Conservation (phyloP, 1,140 invertebrate species). For the Pachyrhynchus sulphureomaculatus region DNA sequence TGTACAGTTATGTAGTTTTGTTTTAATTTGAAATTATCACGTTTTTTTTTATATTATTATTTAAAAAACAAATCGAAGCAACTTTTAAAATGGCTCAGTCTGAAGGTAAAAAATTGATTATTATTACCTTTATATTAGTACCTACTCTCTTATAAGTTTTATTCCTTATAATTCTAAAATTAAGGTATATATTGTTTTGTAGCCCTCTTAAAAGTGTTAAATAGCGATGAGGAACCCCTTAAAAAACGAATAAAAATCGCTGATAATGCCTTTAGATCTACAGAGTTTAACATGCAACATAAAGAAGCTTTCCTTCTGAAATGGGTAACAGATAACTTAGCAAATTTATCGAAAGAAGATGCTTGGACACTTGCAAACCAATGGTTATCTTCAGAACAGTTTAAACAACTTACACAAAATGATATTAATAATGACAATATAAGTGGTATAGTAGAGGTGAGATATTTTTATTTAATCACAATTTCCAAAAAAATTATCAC, state of each 20-base stretch:
- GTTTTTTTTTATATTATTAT: no score
- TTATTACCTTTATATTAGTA: no score
- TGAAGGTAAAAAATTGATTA: conserved; percentile 14
- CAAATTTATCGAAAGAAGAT: background rate
- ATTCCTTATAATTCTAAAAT: no score
- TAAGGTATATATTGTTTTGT: no score
- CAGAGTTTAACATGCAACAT: conserved; percentile 29
- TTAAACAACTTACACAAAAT: conserved; percentile 32
- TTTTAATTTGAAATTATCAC: no score
- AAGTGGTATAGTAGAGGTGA: conserved; percentile 25
- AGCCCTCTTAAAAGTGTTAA: conserved; percentile 36
- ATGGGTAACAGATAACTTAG: conserved; percentile 31
- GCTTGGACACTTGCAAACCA: conserved; percentile 21
- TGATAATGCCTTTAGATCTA: conserved; percentile 37
- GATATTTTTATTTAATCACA: background rate
- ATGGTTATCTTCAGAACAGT: conserved; percentile 35
- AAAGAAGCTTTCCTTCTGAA: conserved; percentile 38
- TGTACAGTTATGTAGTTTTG: no score
- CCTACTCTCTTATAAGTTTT: no score
- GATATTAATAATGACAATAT: conserved; percentile 34
- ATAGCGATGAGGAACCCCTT: conserved; percentile 38
- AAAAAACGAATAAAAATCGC: conserved; percentile 43
- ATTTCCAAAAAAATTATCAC: no score
- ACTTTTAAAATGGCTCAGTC: background rate
- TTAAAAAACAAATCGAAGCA: no score